These are phyloP conservation scores for Metellina segmentata DNA, from an alignment of 2,888 invertebrate genomes.

Conservation along the genomic window DNA sequence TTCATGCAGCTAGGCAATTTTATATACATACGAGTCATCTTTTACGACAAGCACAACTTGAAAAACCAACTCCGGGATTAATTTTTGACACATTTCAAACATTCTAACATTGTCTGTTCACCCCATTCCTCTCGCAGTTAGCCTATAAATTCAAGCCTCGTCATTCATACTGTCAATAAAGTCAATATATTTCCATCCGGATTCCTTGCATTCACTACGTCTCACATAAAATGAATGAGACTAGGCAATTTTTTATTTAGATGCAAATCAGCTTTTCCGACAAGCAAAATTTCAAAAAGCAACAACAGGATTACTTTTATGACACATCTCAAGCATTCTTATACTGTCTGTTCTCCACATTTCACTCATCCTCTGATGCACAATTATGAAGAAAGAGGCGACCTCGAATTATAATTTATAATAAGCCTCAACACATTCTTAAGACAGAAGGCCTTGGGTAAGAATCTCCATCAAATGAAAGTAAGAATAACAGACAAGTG, in stretches of 20 bases:
- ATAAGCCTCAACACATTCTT: constrained; percentile 27
- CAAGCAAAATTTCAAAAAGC: neutral
- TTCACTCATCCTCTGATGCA: constrained; percentile 10
- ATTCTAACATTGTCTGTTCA: constrained; percentile 1
- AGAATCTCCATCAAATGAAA: constrained; percentile 25
- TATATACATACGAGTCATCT: neutral
- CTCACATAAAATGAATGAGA: neutral
- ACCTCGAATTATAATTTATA: constrained; percentile 38
- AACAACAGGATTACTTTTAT: constrained; percentile 8
- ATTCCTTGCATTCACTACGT: neutral
- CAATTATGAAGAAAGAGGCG: constrained; percentile 1
- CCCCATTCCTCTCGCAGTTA: neutral
- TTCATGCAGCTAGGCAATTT: neutral
- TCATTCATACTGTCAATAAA: too few relatives aligned
- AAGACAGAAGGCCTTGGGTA: constrained; percentile 5
- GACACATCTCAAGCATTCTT: constrained; percentile 13
- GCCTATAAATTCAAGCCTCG: too few relatives aligned
- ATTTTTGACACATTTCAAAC: constrained; percentile 6
- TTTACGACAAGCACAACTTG: neutral
- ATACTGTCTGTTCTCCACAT: constrained; percentile 15
- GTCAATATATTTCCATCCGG: too few relatives aligned
- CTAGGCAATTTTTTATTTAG: neutral
- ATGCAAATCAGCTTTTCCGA: neutral
- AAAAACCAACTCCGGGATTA: neutral
- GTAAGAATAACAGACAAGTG: constrained; percentile 26